phyloP scores from a whole-genome alignment of 2,113 vertebrate genomes.

The Pomatostomus ruficeps region DNA sequence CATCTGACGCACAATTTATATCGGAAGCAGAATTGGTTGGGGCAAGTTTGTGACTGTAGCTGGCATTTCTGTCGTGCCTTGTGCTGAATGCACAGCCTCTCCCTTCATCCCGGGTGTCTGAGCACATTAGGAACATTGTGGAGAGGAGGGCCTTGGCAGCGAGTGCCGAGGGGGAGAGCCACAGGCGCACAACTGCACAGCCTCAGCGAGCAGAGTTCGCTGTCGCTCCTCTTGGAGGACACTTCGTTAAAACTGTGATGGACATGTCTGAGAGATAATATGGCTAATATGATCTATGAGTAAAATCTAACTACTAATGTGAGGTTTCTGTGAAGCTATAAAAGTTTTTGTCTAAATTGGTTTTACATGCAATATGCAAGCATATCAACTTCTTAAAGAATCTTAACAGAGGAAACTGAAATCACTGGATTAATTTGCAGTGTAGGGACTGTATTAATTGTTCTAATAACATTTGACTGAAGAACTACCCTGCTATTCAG shows the following conservation, averaged over 20 bases:
- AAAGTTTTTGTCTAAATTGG: neutral
- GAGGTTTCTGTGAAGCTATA: neutral
- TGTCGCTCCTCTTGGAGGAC: neutral
- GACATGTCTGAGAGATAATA: neutral
- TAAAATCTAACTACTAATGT: neutral
- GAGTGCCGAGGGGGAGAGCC: neutral
- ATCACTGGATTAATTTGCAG: neutral
- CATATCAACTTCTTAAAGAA: neutral
- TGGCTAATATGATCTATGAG: neutral
- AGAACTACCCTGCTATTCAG: neutral
- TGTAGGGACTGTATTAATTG: neutral
- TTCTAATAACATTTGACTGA: neutral
- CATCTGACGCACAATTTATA: neutral
- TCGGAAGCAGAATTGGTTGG: conserved; percentile 39
- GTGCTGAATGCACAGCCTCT: conserved; percentile 13
- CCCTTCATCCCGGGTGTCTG: conserved; percentile 23
- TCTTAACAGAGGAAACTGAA: neutral
- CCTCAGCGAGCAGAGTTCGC: neutral
- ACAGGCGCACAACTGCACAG: neutral
- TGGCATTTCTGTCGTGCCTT: conserved; percentile 52
- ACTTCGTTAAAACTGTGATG: neutral
- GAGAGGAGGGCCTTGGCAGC: neutral
- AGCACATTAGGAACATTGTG: neutral
- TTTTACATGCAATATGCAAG: neutral
- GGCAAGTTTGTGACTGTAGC: conserved; percentile 57